Evolutionary conservation across 2,113 vertebrate genomes (phyloP).

Genomic region (Neolamprologus variostigma): DNA sequence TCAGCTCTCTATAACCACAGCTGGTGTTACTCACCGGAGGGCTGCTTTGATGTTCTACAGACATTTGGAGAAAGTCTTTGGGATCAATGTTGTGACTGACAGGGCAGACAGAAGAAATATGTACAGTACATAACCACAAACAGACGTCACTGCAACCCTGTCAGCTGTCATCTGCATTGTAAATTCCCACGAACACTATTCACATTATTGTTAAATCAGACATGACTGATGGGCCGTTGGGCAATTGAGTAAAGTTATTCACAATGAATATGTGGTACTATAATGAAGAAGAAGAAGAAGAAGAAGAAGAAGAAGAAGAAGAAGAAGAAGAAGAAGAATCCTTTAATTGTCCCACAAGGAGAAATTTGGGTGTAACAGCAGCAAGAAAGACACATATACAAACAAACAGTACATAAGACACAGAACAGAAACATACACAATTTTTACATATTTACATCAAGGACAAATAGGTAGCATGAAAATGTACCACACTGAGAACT

Average conservation of each 20-base stretch:
- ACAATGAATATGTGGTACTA: neutral
- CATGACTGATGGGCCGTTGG: neutral
- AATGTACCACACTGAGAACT: neutral
- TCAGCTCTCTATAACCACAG: conserved; percentile 52
- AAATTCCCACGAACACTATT: neutral
- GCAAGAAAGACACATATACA: neutral
- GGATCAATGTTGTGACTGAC: conserved; percentile 3
- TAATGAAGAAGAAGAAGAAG: neutral
- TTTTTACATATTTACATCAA: neutral
- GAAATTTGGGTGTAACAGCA: neutral
- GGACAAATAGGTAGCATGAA: neutral
- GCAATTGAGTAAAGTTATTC: neutral
- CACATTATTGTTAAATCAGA: neutral
- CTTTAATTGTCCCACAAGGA: neutral
- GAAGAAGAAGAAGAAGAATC: neutral
- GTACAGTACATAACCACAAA: conserved; percentile 47
- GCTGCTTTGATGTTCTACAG: conserved; percentile 33
- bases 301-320: too few species aligned
- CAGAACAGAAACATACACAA: neutral
- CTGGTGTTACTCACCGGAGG: conserved; percentile 43
- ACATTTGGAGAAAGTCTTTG: conserved; percentile 9
- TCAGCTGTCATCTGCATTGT: neutral
- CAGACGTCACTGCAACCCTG: neutral
- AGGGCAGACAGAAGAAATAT: neutral
- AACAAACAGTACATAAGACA: neutral